Base-by-base conservation (phyloP, 2,888 invertebrate species). In the Amphipyra tragopoginis region DNA sequence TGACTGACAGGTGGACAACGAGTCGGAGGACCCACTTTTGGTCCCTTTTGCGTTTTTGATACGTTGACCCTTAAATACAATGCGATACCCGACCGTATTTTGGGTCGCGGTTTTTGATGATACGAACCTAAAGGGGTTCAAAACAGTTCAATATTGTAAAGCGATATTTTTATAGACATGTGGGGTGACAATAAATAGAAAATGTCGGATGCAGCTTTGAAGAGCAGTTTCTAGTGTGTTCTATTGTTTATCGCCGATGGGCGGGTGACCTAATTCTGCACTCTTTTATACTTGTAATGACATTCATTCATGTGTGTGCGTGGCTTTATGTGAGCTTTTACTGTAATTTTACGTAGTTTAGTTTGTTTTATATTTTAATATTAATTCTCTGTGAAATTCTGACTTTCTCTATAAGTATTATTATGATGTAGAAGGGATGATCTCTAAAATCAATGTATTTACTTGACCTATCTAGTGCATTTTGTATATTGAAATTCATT, bases 11-110 rank as follows among this genome's bases (percentile, higher is more conserved):
- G 21, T 21, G 21, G 10, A 65, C 44, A 77, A 58, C 54, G 13
- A 33, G 13, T 13, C 8, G 10, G 29, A 40, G 7, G 14, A 62
- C 54, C 55, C 51, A 10, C 44, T 38, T 39, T 36, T 21, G 39
- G 21, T 39, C 45, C 73, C 49, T 50, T 67, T 67, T 42, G n/a
- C 21, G 38, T 60, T 69, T 75, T 72, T 66, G 40, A 56, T 54
- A 53, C 40, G 1, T 1, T 39, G 29, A 67, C 58, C 60, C 40
- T 63, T 51, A 40, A 29, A 61, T 26, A 72, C 47, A 67, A 72
- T 63, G 45, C 39, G 39, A 44, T 38, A 15, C 15, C 21, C 10
- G 21, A 50, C 34, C 39, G 21, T 21, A 53, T 68, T 49, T n/a
- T 61, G 14, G 11, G 43, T 34, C 50, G 26, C 13, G 42, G 58